Percentiles rank a stretch among this genome's conserved stretches.
Evolutionary conservation across 1,140 invertebrate genomes (phyloP).

Genomic region (Brachionus plicatilis): DNA sequence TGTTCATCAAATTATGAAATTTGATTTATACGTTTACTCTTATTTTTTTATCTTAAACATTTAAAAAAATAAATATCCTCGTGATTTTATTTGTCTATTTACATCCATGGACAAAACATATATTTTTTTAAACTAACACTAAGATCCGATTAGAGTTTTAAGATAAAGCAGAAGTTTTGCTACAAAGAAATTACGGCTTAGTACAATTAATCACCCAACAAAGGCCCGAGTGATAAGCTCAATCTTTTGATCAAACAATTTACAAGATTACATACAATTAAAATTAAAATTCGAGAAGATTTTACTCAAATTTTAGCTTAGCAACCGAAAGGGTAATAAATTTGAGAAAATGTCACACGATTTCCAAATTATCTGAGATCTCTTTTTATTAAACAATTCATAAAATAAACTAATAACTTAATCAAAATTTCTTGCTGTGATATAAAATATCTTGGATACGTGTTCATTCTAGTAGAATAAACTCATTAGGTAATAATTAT

Average conservation of each 20-base stretch:
- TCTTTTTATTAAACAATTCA: not conserved
- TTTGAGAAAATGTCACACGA: not conserved
- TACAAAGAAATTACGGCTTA: not conserved
- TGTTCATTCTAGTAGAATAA: constrained; percentile 18
- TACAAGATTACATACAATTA: not conserved
- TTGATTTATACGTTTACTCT: no score
- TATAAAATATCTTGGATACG: not conserved
- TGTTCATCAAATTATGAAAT: no score
- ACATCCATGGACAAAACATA: not conserved
- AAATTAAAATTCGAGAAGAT: not conserved
- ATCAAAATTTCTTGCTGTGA: constrained; percentile 6
- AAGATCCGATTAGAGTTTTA: not conserved
- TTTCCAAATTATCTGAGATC: not conserved
- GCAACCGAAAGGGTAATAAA: constrained; percentile 5
- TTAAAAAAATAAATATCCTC: no score
- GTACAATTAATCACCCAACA: not conserved
- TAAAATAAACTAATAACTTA: constrained; percentile 3
- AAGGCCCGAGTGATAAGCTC: not conserved
- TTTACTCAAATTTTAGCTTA: not conserved
- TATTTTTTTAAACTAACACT: not conserved
- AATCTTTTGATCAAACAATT: not conserved
- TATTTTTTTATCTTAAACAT: no score
- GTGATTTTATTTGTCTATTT: no score
- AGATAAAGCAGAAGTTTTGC: not conserved
- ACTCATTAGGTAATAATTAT: not conserved